Conservation (phyloP, 2,113 vertebrate genomes). For the Apeltes quadracus region DNA sequence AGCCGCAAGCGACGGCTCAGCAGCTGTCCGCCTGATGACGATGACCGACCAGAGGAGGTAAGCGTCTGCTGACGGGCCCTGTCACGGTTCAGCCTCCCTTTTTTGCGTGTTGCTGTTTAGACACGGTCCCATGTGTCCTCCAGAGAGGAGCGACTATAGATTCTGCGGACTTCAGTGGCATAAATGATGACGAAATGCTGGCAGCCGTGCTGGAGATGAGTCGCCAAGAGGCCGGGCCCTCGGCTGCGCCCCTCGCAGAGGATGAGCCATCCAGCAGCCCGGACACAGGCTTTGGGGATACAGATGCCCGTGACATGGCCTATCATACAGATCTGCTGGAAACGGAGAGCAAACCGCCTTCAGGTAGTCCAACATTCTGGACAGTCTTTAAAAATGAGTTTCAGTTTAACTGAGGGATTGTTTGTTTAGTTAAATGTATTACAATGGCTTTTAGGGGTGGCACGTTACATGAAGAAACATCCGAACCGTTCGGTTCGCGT, state of each 20-base stretch:
- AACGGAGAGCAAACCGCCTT: slow-evolving; percentile 80
- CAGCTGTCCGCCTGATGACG: slow-evolving; percentile 77
- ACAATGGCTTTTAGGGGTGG: not conserved
- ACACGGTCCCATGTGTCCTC: slow-evolving; percentile 3
- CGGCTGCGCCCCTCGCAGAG: slow-evolving; percentile 76
- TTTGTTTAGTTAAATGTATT: not conserved
- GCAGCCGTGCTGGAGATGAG: slow-evolving; percentile 94
- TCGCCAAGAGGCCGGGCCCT: slow-evolving; percentile 80
- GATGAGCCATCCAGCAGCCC: slow-evolving; percentile 91
- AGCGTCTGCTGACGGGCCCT: not conserved
- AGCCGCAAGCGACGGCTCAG: slow-evolving; percentile 84
- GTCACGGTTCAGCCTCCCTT: not conserved
- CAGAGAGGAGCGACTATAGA: slow-evolving; percentile 58
- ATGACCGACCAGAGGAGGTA: slow-evolving; percentile 77
- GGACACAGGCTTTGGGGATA: slow-evolving; percentile 94
- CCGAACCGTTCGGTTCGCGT: too few species aligned
- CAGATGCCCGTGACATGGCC: slow-evolving; percentile 87
- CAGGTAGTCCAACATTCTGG: slow-evolving; percentile 68
- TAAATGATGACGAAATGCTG: slow-evolving; percentile 94
- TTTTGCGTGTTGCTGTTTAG: not conserved
- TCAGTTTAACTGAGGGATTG: not conserved
- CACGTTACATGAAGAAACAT: too few species aligned
- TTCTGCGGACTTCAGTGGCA: slow-evolving; percentile 81
- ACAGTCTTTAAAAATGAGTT: not conserved
- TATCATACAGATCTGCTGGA: slow-evolving; percentile 86